Base-by-base conservation (phyloP, 1,140 invertebrate genomes). In the Brachystomella parvula region DNA sequence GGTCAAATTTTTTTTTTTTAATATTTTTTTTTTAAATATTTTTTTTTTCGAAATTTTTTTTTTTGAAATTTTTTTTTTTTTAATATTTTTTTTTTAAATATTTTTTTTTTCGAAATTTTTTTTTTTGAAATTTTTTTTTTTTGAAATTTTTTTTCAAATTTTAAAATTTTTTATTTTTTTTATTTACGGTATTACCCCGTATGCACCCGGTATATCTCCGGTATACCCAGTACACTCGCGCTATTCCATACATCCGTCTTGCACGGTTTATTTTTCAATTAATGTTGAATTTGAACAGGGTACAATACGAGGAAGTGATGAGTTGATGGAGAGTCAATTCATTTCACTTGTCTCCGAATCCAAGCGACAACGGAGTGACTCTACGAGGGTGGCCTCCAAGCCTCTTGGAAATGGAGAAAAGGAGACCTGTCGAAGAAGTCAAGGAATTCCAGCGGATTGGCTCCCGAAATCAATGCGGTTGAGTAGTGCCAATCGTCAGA, bases 231-330 rank as follows among this genome's bases (percentile, higher is more conserved):
- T n/a, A n/a, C n/a, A n/a, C n/a, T n/a, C n/a, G n/a, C n/a, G n/a
- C n/a, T n/a, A n/a, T n/a, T n/a, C n/a, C n/a, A n/a, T n/a, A n/a
- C n/a, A n/a, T n/a, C n/a, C n/a, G n/a, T n/a, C n/a, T n/a, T n/a
- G n/a, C n/a, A n/a, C 3, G 49, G 9, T n/a, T 53, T 12, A 26
- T 15, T 15, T 15, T n/a, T 47, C 26, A n/a, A 26, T 53, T 33
- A 56, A 3, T 63, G 24, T 47, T 28, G n/a, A 9, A 12, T n/a
- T 63, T 9, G 3, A n/a, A 30, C 33, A 71, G 70, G 70, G 70
- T 44, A 71, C 70, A 29, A 63, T 71, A 21, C 64, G 66, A 32
- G 70, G 70, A 30, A 71, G 70, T 63, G 70, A 71, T 26, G 70
- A 68, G 28, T 49, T 71, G 39, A 61, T 39, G 12, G 61, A 67